Conservation (phyloP, 2,113 vertebrate species). For the Camelus dromedarius region DNA sequence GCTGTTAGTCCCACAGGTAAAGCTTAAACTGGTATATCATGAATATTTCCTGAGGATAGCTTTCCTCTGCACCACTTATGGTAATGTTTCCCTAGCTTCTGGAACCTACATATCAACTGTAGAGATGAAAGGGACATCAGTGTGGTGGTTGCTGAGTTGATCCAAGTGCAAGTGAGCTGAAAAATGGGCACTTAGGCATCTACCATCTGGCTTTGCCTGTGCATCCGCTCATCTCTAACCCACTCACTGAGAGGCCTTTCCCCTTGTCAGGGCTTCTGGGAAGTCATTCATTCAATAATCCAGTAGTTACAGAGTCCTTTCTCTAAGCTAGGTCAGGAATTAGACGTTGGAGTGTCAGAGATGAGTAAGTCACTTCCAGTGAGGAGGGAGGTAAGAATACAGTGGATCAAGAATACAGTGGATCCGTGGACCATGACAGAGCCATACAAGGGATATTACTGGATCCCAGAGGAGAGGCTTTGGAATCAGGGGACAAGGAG, state of each 20-base stretch:
- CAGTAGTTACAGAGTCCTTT: background rate
- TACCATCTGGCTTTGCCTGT: background rate
- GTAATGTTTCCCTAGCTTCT: slow-evolving; percentile 31
- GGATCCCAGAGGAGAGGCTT: background rate
- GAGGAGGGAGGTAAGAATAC: background rate
- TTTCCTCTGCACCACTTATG: background rate
- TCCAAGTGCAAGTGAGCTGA: slow-evolving; percentile 38
- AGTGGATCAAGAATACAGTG: background rate
- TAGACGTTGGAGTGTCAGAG: background rate
- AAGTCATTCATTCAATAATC: slow-evolving; percentile 27
- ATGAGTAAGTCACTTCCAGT: background rate
- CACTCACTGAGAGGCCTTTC: background rate
- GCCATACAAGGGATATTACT: background rate
- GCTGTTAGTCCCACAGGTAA: background rate
- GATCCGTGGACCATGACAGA: background rate
- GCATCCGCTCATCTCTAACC: background rate
- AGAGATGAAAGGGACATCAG: background rate
- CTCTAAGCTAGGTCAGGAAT: background rate
- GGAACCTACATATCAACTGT: background rate
- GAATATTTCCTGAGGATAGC: slow-evolving; percentile 56
- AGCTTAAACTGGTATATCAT: slow-evolving; percentile 13
- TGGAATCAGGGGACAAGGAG: background rate
- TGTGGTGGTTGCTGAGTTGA: background rate
- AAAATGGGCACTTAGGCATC: background rate
- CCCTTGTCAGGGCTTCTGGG: background rate